Base-by-base conservation (phyloP, 2,888 invertebrate species). In the Anagyrus pseudococci region DNA sequence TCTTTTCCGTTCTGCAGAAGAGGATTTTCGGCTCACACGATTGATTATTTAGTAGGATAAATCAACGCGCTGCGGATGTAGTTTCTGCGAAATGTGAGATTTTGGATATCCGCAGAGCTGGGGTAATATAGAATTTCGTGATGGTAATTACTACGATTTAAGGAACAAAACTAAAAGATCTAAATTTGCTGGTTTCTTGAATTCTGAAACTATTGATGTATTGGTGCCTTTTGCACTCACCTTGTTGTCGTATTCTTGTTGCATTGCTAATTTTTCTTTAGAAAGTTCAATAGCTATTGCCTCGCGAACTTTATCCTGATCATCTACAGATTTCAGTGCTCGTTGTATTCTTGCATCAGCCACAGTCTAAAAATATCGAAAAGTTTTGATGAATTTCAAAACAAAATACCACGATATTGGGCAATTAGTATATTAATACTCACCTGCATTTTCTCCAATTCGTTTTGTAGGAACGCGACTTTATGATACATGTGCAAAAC, bases 401-500 rank as follows among this genome's bases (percentile, higher is more conserved):
- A 46, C 10, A 46, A 6, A 22, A 46, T 20, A 20, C 46, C 19
- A 46, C 22, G n/a, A 13, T 13, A 41, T 41, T 15, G 17, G 25
- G 37, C 20, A 29, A 15, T 48, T 25, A 46, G 8, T 52, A 29
- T n/a, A 47, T 50, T 15, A 15, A 54, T 26, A 70, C 70, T 73
- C 70, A 85, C 86, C 84, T 92, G 88, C 71, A 90, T 81, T 72
- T 89, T 89, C 20, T 88, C 87, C 60, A 94, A 76, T 76, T 93
- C 92, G 72, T 89, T 89, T 75, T 93, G 92, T 66, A 92, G 86
- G 71, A 88, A 89, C 62, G 90, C 84, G 4, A 94, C 88, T 76
- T 90, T 88, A 40, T 89, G 85, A 74, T 91, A 92, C 52, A 92
- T 90, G 74, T 93, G 91, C 40, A 91, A 83, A 23, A 94, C 86